Conservation (phyloP, 2,113 vertebrate genomes). For the Tamias sibiricus region DNA sequence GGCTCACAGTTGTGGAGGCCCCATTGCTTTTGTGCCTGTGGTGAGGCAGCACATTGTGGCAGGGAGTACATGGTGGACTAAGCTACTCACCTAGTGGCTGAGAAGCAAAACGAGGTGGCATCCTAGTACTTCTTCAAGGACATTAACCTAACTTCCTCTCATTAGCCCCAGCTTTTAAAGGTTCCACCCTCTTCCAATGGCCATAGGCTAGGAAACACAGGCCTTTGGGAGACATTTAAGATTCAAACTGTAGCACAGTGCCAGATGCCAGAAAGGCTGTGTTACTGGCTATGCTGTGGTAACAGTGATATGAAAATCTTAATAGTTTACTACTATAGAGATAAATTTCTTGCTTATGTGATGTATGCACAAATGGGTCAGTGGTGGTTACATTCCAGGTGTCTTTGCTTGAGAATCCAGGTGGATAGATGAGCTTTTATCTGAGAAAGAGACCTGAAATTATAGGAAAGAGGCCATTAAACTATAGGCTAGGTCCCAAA, state of each 20-base stretch:
- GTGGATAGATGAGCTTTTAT: neutral
- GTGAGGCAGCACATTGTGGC: too few relatives aligned
- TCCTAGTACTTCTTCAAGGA: neutral
- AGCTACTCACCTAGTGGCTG: neutral
- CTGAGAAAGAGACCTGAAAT: neutral
- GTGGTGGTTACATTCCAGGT: neutral
- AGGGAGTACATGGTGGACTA: neutral
- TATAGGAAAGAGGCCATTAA: neutral
- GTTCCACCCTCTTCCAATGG: neutral
- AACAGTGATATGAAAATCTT: neutral
- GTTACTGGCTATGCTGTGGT: neutral
- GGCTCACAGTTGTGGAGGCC: neutral
- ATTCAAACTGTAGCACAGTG: neutral
- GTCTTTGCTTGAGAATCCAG: neutral
- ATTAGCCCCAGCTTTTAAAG: too few relatives aligned
- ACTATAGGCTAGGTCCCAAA: neutral
- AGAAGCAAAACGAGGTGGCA: neutral
- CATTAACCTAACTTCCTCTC: neutral
- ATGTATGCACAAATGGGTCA: neutral
- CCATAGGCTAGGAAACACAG: neutral
- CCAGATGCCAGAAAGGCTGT: neutral
- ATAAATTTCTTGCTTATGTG: neutral
- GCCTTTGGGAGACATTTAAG: neutral
- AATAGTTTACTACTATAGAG: neutral
- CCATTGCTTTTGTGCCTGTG: neutral